Percentiles rank a stretch among this genome's conserved stretches.
These are phyloP conservation scores for Marmota monax DNA, from an alignment of 2,113 vertebrate species.

Conservation along the genomic window DNA sequence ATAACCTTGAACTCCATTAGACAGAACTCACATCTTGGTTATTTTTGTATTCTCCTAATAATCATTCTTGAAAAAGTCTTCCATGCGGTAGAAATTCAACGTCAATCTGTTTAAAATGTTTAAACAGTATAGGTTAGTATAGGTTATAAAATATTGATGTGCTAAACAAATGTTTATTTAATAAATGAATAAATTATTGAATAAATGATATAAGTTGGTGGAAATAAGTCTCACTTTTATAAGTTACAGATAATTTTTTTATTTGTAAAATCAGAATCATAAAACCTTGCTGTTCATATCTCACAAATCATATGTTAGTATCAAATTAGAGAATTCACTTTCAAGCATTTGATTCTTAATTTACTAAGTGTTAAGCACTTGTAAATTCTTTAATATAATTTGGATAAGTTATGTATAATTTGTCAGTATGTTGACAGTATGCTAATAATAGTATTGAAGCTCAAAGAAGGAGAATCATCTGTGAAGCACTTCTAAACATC, in stretches of 20 bases:
- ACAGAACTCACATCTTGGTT: not conserved
- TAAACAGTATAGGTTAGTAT: not conserved
- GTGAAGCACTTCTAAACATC: not conserved
- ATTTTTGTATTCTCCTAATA: constrained; percentile 34
- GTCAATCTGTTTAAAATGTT: constrained; percentile 31
- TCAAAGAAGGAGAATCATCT: not conserved
- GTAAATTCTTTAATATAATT: constrained; percentile 44
- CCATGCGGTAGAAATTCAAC: not conserved
- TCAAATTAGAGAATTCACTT: constrained; percentile 56
- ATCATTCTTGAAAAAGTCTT: constrained; percentile 1
- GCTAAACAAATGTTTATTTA: constrained; percentile 15
- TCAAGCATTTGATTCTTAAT: constrained; percentile 32
- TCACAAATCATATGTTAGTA: not conserved
- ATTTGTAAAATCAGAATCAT: constrained; percentile 52
- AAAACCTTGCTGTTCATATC: not conserved
- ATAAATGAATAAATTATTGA: constrained; percentile 20
- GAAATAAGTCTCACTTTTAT: not conserved
- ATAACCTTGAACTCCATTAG: not conserved
- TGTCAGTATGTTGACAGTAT: constrained; percentile 23
- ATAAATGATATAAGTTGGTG: constrained; percentile 13
- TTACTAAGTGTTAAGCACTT: not conserved
- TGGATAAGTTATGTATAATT: not conserved
- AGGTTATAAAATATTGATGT: not conserved
- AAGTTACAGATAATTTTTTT: constrained; percentile 39
- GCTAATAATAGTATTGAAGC: constrained; percentile 2